Evolutionary conservation across 2,888 invertebrate genomes (phyloP).

Genomic region (Aethes cnicana): DNA sequence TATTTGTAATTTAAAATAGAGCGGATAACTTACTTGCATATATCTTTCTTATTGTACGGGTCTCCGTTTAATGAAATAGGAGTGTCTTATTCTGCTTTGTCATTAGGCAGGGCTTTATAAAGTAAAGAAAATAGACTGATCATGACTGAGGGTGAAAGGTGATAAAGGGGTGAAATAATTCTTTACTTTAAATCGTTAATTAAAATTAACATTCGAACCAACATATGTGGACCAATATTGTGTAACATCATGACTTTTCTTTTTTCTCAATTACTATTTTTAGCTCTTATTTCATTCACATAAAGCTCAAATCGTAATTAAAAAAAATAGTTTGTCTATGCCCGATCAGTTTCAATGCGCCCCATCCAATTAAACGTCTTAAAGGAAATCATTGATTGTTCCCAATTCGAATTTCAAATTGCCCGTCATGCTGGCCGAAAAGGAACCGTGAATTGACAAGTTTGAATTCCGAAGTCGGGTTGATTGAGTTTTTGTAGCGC

Average conservation of each 20-base stretch:
- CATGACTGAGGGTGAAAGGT: neutral
- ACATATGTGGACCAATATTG: conserved; percentile 52
- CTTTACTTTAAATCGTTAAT: conserved; percentile 28
- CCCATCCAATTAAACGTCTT: conserved; percentile 65
- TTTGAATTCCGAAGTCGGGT: conserved; percentile 66
- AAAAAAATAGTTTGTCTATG: conserved; percentile 25
- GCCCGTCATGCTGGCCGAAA: conserved; percentile 57
- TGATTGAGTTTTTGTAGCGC: conserved; percentile 72
- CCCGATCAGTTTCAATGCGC: conserved; percentile 53
- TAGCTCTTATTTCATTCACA: neutral
- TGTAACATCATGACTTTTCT: conserved; percentile 57
- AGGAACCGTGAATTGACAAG: conserved; percentile 66
- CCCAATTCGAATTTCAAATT: conserved; percentile 48
- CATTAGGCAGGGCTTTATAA: no score
- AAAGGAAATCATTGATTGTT: conserved; percentile 60
- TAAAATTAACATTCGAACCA: conserved; percentile 40
- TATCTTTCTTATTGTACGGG: no score
- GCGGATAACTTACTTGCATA: no score
- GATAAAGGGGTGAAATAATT: conserved; percentile 18
- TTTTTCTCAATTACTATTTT: neutral
- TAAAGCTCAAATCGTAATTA: conserved; percentile 12
- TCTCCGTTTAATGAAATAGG: no score
- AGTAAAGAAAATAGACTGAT: neutral
- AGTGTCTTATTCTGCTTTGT: no score
- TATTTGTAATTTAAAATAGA: no score